Evolutionary conservation across 2,113 vertebrate species (phyloP), one percentile per base, ranked within the genome.

Genomic region (Hyperopisus bebe): DNA sequence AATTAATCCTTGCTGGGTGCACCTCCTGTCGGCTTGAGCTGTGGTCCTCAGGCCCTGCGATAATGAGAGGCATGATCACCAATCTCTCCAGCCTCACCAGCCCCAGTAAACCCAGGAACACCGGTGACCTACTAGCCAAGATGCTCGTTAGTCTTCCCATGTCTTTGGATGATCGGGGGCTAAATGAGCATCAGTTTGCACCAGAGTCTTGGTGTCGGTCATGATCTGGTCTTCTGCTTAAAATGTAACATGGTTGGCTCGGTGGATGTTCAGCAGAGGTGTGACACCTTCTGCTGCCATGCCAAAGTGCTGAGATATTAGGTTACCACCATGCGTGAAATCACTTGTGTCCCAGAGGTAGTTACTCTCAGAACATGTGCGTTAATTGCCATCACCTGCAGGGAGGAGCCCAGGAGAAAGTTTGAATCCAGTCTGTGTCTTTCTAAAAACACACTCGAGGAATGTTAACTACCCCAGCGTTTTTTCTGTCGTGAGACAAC

Each of bases 341-440:
- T 84, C 82, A 84, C 82, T 47, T n/a, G 82, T 46, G 21, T 84
- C 82, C 82, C 82, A 47, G 44, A 84, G 82, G 82, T 84, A 8
- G 82, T 84, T 84, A 84, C 82, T 84, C 42, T 84, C 44, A 15
- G 82, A 47, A 42, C 42, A 24, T 47, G 44, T 15, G 19, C 19
- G 5, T 47, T 84, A 84, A 84, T 84, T 84, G 82, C 82, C 82
- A 24, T 84, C 82, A 84, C 82, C 82, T 84, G 44, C 44, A 84
- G 44, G 8, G 17, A 4, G 44, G 39, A 84, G 10, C 44, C 44
- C 44, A 39, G 44, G 44, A 84, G 82, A 10, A 46, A 3, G 15
- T n/a, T 7, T 42, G 8, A 46, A n/a, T 9, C 13, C 44, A 47
- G 82, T 48, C 82, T 84, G 80, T 42, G 77, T 46, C 44, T 84